These are phyloP conservation scores for Cynopterus sphinx DNA, from an alignment of 2,797 vertebrate genomes.

Conservation along the genomic window DNA sequence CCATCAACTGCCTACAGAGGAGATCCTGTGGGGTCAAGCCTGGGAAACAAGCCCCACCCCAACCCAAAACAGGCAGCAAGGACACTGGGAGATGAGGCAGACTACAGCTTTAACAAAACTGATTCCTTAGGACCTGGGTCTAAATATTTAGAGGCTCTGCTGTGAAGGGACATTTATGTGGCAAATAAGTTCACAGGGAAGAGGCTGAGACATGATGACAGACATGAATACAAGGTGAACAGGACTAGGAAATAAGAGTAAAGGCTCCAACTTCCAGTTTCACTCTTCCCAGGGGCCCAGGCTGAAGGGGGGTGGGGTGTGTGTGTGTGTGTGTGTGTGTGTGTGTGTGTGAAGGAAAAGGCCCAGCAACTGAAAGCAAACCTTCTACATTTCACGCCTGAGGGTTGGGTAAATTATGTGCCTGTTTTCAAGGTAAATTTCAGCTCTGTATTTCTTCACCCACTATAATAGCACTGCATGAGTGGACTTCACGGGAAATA, in stretches of 20 bases:
- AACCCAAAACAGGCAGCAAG: not conserved
- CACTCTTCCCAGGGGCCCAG: not conserved
- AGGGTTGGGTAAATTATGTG: not conserved
- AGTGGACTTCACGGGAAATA: not conserved
- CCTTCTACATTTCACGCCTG: not conserved
- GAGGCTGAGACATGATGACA: not conserved
- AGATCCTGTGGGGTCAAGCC: not conserved
- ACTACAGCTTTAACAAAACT: slow-evolving; percentile 7
- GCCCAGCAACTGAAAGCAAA: not conserved
- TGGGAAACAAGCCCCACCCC: not conserved
- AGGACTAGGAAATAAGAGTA: not conserved
- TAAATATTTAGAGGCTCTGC: not conserved
- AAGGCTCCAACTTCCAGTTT: not conserved
- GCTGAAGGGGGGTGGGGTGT: not conserved
- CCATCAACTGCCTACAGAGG: not conserved
- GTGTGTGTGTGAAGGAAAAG: not conserved
- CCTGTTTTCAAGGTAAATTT: slow-evolving; percentile 57
- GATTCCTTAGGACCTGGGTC: not conserved
- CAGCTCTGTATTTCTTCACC: not conserved
- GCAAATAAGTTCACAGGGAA: not conserved
- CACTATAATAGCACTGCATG: slow-evolving; percentile 41
- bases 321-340: not conserved
- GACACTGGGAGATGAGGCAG: not conserved
- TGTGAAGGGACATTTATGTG: not conserved
- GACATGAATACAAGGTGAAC: not conserved